These are phyloP conservation scores for Drosophila albomicans DNA, from an alignment of 1,140 invertebrate species.

Conservation along the genomic window DNA sequence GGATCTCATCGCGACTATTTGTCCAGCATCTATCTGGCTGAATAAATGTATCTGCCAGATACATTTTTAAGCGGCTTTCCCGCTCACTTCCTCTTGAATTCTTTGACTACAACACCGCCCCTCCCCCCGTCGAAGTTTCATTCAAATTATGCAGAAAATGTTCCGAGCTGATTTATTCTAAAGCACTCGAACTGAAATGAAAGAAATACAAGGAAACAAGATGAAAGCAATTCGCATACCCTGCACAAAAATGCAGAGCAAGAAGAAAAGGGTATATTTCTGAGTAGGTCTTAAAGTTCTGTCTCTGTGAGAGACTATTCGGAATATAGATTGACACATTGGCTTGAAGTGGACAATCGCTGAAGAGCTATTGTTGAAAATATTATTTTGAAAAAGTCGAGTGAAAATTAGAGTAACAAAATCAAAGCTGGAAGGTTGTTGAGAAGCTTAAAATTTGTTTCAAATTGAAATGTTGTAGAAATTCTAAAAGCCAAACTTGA, in stretches of 20 bases:
- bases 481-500: too few relatives aligned
- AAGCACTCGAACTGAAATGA: constrained; percentile 27
- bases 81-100: not conserved
- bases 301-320: too few relatives aligned
- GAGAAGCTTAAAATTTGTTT: too few relatives aligned
- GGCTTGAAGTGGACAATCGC: too few relatives aligned
- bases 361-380: too few relatives aligned
- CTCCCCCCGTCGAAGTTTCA: not conserved
- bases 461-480: too few relatives aligned
- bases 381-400: too few relatives aligned
- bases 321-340: too few relatives aligned
- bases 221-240: constrained; percentile 6
- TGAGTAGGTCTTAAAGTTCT: too few relatives aligned
- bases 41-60: constrained; percentile 18
- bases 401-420: too few relatives aligned
- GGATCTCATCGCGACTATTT: constrained; percentile 46
- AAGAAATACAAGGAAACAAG: not conserved
- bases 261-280: too few relatives aligned
- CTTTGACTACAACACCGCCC: not conserved
- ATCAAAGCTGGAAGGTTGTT: too few relatives aligned
- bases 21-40: not conserved
- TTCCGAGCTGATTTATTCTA: constrained; percentile 44
- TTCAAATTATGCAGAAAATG: constrained; percentile 27
- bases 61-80: constrained; percentile 42
- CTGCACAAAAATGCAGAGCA: not conserved